Evolutionary conservation across 2,888 invertebrate genomes (phyloP), one percentile per base, ranked within the genome.

Genomic region (Nephrotoma guestfalica): DNA sequence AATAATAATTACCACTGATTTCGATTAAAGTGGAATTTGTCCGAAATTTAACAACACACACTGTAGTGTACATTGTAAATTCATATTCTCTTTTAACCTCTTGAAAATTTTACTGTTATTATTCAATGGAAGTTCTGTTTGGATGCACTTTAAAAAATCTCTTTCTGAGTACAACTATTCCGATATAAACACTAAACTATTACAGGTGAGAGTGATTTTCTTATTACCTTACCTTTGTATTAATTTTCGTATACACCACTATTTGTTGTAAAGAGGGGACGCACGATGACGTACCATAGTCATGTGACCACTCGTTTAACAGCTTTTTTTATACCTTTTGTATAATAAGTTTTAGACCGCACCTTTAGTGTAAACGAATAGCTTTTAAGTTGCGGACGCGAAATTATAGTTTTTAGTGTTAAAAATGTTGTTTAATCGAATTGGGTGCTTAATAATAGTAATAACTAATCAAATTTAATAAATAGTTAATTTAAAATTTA

Each of bases 291-390:
- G 71, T 71, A 71, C 71, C 71, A n/a, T 30, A 41, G 84, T 84
- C 84, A 84, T 42, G 42, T 84, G 84, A 84, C 84, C 41, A 84
- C 84, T 42, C n/a, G 84, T 84, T 84, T 41, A 84, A 84, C 84
- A 84, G 84, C 84, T 84, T 84, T 84, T 30, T 42, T 71, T 71
- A 71, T 71, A 71, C 71, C 71, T 71, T 71, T 71, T 71, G 71
- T 71, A 9, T 71, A 30, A 9, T 30, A 71, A 84, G 42, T 84
- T 42, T 41, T 42, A 42, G 84, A 84, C 84, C 84, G 84, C 84
- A 84, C 84, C 84, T 84, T 84, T 84, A 41, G 42, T 84, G 30
- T 71, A 71, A 71, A 71, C 71, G 71, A 71, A 30, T 71, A 71
- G 71, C 71, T 71, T 71, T 71, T 71, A 71, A 71, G 30, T 71